Evolutionary conservation across 1,140 invertebrate genomes (phyloP).

Genomic region (Zaprionus gabonicus): DNA sequence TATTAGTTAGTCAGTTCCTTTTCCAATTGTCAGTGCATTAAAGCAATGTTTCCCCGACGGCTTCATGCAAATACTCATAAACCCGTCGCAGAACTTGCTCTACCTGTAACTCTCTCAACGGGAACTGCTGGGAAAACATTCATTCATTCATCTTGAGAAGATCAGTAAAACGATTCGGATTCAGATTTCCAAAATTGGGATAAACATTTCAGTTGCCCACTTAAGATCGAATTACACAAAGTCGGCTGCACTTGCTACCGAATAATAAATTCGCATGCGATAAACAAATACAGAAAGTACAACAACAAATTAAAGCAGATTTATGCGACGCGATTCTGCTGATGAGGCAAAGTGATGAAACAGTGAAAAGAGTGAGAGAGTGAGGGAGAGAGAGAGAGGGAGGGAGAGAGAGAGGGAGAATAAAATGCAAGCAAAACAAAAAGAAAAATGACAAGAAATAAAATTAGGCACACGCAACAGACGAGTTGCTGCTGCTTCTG

Average conservation of each 20-base stretch:
- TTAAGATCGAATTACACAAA: conserved; percentile 65
- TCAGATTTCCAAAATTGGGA: background rate
- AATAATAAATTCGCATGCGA: conserved; percentile 1
- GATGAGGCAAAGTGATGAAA: conserved; percentile 18
- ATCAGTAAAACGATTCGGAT: background rate
- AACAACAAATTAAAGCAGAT: conserved; percentile 31
- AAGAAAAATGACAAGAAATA: conserved; percentile 41
- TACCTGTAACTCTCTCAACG: background rate
- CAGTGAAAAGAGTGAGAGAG: conserved; percentile 14
- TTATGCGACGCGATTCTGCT: conserved; percentile 45
- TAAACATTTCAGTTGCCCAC: conserved; percentile 3
- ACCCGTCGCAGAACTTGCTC: background rate
- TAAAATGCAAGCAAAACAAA: conserved; percentile 68
- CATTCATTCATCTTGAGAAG: background rate
- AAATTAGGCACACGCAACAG: conserved; percentile 19
- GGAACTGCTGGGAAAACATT: background rate
- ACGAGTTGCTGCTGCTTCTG: background rate
- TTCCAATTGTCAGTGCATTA: background rate
- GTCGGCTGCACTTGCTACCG: conserved; percentile 42
- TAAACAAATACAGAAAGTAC: background rate
- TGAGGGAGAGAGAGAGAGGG: background rate
- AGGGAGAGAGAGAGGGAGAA: background rate
- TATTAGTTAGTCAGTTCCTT: too few species aligned
- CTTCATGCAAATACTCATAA: background rate
- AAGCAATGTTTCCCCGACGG: background rate